A percentile compares a stretch with the other conserved stretches of the same genome.
These are phyloP conservation scores for Corydoras sp. DNA, from an alignment of 2,113 vertebrate genomes.

Conservation along the genomic window DNA sequence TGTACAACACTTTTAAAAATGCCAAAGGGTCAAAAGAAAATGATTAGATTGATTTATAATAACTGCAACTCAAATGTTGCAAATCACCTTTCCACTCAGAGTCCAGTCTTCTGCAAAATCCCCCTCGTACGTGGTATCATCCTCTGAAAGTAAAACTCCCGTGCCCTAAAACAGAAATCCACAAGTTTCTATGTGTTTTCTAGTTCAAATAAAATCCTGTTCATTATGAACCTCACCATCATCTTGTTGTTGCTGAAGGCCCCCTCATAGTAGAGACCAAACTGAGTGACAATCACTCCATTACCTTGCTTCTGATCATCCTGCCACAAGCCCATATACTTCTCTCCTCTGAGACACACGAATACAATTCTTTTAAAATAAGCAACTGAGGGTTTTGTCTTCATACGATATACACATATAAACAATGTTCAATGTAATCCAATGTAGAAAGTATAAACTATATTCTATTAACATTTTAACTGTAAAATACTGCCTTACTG, in stretches of 20 bases:
- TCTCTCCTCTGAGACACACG: constrained; percentile 77
- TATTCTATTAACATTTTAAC: too few species aligned
- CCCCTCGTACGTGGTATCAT: constrained; percentile 90
- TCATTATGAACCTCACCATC: constrained; percentile 71
- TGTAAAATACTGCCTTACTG: too few species aligned
- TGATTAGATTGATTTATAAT: too few species aligned
- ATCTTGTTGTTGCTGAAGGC: constrained; percentile 92
- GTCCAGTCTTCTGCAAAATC: constrained; percentile 98
- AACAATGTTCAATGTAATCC: too few species aligned
- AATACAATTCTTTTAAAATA: constrained; percentile 1
- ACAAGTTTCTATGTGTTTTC: neutral
- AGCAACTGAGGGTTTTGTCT: constrained; percentile 88
- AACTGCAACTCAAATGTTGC: neutral
- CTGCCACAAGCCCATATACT: constrained; percentile 98
- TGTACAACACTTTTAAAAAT: too few species aligned
- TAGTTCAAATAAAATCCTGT: too few species aligned
- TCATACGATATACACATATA: constrained; percentile 62
- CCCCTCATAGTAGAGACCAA: constrained; percentile 94
- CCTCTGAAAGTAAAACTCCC: constrained; percentile 90
- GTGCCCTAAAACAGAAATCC: constrained; percentile 66
- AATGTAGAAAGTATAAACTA: too few species aligned
- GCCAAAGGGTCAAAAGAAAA: too few species aligned
- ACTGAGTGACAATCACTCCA: constrained; percentile 95
- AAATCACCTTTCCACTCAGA: constrained; percentile 85
- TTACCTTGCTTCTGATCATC: constrained; percentile 86